Percentiles rank a stretch among this genome's conserved stretches.
These are phyloP conservation scores for Branchellion lobata DNA, from an alignment of 2,888 invertebrate genomes.

Conservation along the genomic window DNA sequence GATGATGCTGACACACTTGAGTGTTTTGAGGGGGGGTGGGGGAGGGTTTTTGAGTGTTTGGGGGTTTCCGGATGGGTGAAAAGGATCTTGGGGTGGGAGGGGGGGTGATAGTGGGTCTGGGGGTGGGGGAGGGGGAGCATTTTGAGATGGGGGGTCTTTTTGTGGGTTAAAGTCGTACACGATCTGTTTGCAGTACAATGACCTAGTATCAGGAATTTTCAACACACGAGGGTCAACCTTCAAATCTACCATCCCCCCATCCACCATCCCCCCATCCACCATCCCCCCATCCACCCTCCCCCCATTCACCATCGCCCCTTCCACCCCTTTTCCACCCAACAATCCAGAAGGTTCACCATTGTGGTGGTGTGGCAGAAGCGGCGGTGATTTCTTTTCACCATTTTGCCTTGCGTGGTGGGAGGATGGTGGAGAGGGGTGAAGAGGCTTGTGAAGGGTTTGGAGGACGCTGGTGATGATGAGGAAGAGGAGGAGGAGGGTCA, in stretches of 20 bases:
- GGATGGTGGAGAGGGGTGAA: conserved; percentile 41
- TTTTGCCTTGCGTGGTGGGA: conserved; percentile 33
- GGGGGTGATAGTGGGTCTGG: too few relatives aligned
- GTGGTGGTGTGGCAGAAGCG: not conserved
- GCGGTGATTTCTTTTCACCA: not conserved
- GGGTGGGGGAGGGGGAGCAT: not conserved
- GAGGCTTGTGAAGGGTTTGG: too few relatives aligned
- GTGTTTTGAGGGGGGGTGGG: not conserved
- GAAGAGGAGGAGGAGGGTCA: conserved; percentile 46
- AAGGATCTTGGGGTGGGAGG: too few relatives aligned
- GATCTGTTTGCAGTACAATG: conserved; percentile 33
- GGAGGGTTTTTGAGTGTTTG: too few relatives aligned
- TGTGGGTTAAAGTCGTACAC: not conserved
- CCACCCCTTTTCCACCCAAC: not conserved
- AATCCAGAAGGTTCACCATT: not conserved
- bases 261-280: too few relatives aligned
- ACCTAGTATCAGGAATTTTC: conserved; percentile 46
- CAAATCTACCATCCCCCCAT: too few relatives aligned
- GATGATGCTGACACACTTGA: conserved; percentile 46
- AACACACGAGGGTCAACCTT: conserved; percentile 45
- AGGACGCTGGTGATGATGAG: conserved; percentile 42
- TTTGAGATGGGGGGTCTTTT: not conserved
- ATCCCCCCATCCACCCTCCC: too few relatives aligned
- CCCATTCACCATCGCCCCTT: too few relatives aligned
- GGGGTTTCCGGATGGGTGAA: too few relatives aligned